Base-by-base conservation (phyloP, 1,140 invertebrate species). In the Anoplophora glabripennis region DNA sequence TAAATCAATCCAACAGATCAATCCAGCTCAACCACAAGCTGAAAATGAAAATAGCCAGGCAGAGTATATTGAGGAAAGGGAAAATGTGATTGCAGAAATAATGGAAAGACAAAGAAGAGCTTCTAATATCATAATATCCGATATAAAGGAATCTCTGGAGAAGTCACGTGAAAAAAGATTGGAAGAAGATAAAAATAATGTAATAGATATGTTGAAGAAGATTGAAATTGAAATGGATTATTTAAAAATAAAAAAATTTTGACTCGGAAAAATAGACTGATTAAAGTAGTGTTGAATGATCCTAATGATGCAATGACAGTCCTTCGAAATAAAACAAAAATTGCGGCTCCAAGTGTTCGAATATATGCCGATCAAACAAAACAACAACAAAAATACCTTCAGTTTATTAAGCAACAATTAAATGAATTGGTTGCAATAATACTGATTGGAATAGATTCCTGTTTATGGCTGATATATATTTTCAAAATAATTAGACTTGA, bases 21-120 rank as follows among this genome's bases (percentile, higher is more conserved):
- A n/a, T n/a, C n/a, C n/a, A n/a, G n/a, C n/a, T n/a, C n/a, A n/a
- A n/a, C n/a, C n/a, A n/a, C n/a, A n/a, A n/a, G n/a, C n/a, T n/a
- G n/a, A n/a, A n/a, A n/a, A n/a, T n/a, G n/a, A n/a, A n/a, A n/a
- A n/a, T n/a, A n/a, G n/a, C n/a, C n/a, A n/a, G n/a, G n/a, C n/a
- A n/a, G n/a, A n/a, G n/a, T n/a, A n/a, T n/a, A n/a, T n/a, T n/a
- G n/a, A n/a, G n/a, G n/a, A n/a, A n/a, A n/a, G n/a, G n/a, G n/a
- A 44, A 44, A 44, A 10, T 44, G 18, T 44, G 5, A 44, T 44
- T 44, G 12, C 18, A 17, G 45, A 47, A 12, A 8, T 47, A 28
- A 18, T 47, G 18, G 28, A 47, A 28, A 17, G 45, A 18, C 45
- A 47, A 47, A 47, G 28, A 28, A 47, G 45, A 47, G 45, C 21